A percentile compares a stretch with the other conserved stretches of the same genome.
Conservation (phyloP, 1,140 invertebrate genomes). For the Musca domestica region DNA sequence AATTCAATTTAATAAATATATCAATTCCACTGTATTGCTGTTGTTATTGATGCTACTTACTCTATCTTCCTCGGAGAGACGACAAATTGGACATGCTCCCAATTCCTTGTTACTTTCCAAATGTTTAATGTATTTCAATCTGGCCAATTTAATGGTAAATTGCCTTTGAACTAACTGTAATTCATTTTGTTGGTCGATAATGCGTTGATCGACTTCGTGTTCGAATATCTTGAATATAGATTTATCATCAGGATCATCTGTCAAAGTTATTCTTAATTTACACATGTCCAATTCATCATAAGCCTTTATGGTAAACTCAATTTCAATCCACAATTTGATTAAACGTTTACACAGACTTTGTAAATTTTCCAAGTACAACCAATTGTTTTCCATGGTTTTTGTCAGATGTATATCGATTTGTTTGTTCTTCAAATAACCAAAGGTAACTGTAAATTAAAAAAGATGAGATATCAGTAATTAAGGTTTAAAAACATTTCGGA, state of each 20-base stretch:
- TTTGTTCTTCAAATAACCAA: conserved; percentile 32
- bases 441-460: conserved; percentile 32
- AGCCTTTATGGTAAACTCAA: conserved; percentile 53
- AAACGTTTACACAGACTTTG: conserved; percentile 67
- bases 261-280: conserved; percentile 60
- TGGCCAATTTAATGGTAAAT: conserved; percentile 38
- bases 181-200: conserved; percentile 34
- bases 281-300: conserved; percentile 76
- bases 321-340: conserved; percentile 51
- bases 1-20: background rate
- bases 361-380: conserved; percentile 61
- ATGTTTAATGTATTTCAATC: conserved; percentile 49
- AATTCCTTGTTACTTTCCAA: conserved; percentile 50
- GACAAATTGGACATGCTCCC: conserved; percentile 73
- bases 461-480: no score
- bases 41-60: conserved; percentile 30
- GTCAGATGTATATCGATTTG: conserved; percentile 24
- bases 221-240: conserved; percentile 41
- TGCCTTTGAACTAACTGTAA: conserved; percentile 36
- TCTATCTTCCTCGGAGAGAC: conserved; percentile 43
- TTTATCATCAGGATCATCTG: conserved; percentile 39
- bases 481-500: background rate
- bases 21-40: no score
- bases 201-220: conserved; percentile 33
- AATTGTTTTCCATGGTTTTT: conserved; percentile 53